These are phyloP conservation scores for Drosophila biarmipes DNA, from an alignment of 1,140 invertebrate species.

Conservation along the genomic window DNA sequence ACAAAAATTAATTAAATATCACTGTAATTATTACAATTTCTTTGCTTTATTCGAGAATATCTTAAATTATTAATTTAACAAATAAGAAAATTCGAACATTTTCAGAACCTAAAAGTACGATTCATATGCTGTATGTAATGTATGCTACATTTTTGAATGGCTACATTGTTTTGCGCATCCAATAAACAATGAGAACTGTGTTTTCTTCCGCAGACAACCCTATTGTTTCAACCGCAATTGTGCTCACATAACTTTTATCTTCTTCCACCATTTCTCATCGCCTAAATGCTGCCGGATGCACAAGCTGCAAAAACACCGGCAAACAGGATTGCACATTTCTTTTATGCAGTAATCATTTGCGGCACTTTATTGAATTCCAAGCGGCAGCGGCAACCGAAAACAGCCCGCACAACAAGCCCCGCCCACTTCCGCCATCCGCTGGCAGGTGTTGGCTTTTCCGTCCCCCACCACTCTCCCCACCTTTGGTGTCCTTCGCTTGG, in stretches of 20 bases:
- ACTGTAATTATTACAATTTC: too few relatives aligned
- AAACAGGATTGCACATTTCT: constrained; percentile 57
- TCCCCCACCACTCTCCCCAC: neutral
- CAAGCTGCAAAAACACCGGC: constrained; percentile 44
- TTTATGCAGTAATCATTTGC: constrained; percentile 63
- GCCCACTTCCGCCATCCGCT: constrained; percentile 33
- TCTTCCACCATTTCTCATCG: constrained; percentile 17
- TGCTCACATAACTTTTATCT: constrained; percentile 26
- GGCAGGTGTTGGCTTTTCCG: constrained; percentile 50
- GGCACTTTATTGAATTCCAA: constrained; percentile 72
- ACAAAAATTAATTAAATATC: neutral
- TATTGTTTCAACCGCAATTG: constrained; percentile 19
- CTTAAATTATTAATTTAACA: too few relatives aligned
- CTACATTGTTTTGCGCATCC: neutral
- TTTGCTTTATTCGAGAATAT: too few relatives aligned
- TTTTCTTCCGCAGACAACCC: neutral
- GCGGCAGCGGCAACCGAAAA: constrained; percentile 35
- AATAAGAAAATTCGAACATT: too few relatives aligned
- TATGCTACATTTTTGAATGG: too few relatives aligned
- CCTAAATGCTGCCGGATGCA: constrained; percentile 56
- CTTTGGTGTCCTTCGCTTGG: constrained; percentile 1
- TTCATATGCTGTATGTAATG: too few relatives aligned
- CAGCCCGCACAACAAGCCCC: constrained; percentile 36
- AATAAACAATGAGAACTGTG: neutral
- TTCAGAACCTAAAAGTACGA: too few relatives aligned